Conservation (phyloP, 2,888 invertebrate genomes). For the Rhingia rostrata region DNA sequence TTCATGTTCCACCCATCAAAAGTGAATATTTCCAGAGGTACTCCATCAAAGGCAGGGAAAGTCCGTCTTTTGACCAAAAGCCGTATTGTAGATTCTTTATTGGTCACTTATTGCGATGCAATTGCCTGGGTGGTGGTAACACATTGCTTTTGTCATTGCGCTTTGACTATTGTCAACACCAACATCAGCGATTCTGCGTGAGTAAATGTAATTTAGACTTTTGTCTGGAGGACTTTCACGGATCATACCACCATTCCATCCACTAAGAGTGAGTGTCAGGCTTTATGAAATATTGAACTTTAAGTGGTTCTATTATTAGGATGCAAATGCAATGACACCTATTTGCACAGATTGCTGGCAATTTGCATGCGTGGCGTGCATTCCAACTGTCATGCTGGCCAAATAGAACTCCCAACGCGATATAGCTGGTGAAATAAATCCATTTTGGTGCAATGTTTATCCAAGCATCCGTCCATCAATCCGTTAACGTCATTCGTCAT, state of each 20-base stretch:
- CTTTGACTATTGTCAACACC: background rate
- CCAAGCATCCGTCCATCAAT: conserved; percentile 68
- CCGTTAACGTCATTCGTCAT: conserved; percentile 50
- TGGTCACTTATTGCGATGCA: conserved; percentile 33
- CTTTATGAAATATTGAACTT: conserved; percentile 61
- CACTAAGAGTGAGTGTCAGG: conserved; percentile 32
- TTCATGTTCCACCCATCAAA: conserved; percentile 48
- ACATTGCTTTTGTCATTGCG: background rate
- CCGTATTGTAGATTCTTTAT: conserved; percentile 58
- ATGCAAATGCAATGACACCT: conserved; percentile 53
- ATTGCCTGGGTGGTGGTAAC: conserved; percentile 43
- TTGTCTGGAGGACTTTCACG: conserved; percentile 55
- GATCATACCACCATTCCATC: conserved; percentile 13
- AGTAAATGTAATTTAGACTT: conserved; percentile 65
- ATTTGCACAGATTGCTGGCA: conserved; percentile 57
- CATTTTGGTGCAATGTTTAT: conserved; percentile 58
- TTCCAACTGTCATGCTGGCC: conserved; percentile 64
- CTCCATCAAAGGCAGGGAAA: conserved; percentile 55
- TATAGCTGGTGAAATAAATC: conserved; percentile 70
- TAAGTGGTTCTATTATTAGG: conserved; percentile 71
- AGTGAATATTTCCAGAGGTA: conserved; percentile 37
- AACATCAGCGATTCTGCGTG: conserved; percentile 53
- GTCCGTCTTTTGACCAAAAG: conserved; percentile 41
- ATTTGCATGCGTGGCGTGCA: conserved; percentile 58
- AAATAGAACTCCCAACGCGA: conserved; percentile 70